A percentile compares a stretch with the other conserved stretches of the same genome.
Evolutionary conservation across 1,140 invertebrate species (phyloP).

Genomic region (Ectropis grisescens): DNA sequence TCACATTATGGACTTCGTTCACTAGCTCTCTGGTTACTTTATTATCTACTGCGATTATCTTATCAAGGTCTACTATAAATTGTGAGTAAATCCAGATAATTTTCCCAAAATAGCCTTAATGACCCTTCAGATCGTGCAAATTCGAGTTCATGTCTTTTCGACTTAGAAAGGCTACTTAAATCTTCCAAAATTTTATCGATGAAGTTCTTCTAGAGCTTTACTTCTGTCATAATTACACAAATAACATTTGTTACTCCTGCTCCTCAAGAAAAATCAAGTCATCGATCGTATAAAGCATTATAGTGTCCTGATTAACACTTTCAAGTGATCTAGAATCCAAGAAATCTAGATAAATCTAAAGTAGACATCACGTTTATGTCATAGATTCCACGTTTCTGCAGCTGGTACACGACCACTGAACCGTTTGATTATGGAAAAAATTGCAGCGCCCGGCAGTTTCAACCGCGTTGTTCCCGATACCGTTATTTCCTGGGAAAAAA

Average conservation of each 20-base stretch:
- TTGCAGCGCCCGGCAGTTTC: neutral
- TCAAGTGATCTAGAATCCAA: constrained; percentile 4
- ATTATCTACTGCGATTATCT: constrained; percentile 5
- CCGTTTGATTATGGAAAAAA: too few species aligned
- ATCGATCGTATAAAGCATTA: neutral
- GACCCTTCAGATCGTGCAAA: too few species aligned
- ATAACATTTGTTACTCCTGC: constrained; percentile 66
- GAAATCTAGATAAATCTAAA: constrained; percentile 1
- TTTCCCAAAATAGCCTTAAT: constrained; percentile 2
- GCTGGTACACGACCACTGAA: constrained; percentile 6
- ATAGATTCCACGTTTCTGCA: constrained; percentile 2
- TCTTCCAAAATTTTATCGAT: constrained; percentile 65
- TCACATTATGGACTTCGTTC: constrained; percentile 4
- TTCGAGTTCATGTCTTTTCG: constrained; percentile 1
- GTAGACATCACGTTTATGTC: constrained; percentile 8
- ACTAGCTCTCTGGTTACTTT: constrained; percentile 1
- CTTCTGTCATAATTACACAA: constrained; percentile 52
- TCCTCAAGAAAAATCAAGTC: constrained; percentile 13
- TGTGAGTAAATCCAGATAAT: constrained; percentile 1
- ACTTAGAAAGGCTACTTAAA: constrained; percentile 20
- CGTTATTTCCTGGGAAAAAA: too few species aligned
- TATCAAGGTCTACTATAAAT: constrained; percentile 2
- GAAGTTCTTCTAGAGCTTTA: constrained; percentile 30
- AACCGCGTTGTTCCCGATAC: constrained; percentile 4
- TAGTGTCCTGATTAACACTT: constrained; percentile 3